These are phyloP conservation scores for Papilio polyxenes DNA, from an alignment of 1,140 invertebrate genomes.

Conservation along the genomic window DNA sequence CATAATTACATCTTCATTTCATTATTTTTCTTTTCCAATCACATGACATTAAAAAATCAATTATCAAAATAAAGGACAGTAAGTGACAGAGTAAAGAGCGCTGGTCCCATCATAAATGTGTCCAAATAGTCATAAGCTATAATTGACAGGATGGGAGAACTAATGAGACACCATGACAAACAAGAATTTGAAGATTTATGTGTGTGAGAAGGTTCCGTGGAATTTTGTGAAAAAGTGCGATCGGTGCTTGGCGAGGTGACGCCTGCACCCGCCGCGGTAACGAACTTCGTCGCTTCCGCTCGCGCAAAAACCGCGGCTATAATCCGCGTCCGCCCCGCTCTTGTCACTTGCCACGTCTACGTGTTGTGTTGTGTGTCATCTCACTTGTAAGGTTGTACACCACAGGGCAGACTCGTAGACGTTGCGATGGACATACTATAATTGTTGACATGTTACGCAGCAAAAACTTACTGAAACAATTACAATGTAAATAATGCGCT, in stretches of 20 bases:
- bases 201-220: not conserved
- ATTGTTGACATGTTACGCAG: too few relatives aligned
- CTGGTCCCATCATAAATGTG: not conserved
- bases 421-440: too few relatives aligned
- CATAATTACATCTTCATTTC: too few relatives aligned
- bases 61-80: not conserved
- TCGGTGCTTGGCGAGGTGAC: not conserved
- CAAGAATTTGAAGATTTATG: not conserved
- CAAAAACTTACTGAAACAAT: too few relatives aligned
- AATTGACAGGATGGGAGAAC: not conserved
- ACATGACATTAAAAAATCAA: too few relatives aligned
- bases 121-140: not conserved
- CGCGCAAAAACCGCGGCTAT: not conserved
- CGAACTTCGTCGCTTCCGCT: not conserved
- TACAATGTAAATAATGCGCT: too few relatives aligned
- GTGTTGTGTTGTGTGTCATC: too few relatives aligned
- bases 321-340: not conserved
- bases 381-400: too few relatives aligned
- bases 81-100: not conserved
- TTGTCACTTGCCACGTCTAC: not conserved
- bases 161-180: constrained; percentile 15
- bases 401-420: too few relatives aligned
- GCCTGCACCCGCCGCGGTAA: not conserved
- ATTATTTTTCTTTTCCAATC: too few relatives aligned
- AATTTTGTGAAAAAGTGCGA: constrained; percentile 8